Conservation (phyloP, 2,888 invertebrate genomes). For the Hypolimnas misippus region DNA sequence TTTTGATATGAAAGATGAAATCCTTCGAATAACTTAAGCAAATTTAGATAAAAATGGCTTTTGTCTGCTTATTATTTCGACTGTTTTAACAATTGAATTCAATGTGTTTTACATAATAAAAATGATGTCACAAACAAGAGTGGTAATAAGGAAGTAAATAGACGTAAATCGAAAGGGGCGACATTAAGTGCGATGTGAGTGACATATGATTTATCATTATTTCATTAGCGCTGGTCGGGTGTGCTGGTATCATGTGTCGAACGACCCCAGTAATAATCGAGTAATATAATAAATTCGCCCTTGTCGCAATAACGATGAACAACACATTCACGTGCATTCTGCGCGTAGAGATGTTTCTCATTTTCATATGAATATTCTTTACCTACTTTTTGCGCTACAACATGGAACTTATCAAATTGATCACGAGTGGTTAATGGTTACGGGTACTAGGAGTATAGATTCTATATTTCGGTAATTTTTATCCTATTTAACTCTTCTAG, state of each 20-base stretch:
- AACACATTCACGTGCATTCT: conserved; percentile 11
- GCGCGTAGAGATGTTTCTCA: not conserved
- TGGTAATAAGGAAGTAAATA: conserved; percentile 39
- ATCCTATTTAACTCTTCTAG: too few species aligned
- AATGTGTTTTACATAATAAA: not conserved
- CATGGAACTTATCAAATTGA: too few species aligned
- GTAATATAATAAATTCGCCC: conserved; percentile 66
- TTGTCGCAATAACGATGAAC: conserved; percentile 58
- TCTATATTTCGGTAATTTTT: too few species aligned
- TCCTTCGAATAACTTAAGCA: too few species aligned
- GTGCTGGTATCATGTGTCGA: conserved; percentile 48
- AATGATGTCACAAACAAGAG: conserved; percentile 21
- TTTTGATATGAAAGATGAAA: too few species aligned
- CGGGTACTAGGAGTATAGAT: too few species aligned
- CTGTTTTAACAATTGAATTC: not conserved
- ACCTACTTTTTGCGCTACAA: too few species aligned
- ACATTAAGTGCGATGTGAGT: conserved; percentile 27
- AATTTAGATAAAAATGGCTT: too few species aligned
- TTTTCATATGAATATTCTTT: not conserved
- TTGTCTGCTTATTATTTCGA: too few species aligned
- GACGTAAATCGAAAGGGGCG: conserved; percentile 39
- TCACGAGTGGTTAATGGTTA: too few species aligned
- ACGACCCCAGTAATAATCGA: conserved; percentile 40
- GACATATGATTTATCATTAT: conserved; percentile 42
- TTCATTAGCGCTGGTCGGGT: conserved; percentile 36